A percentile compares a stretch with the other conserved stretches of the same genome.
These are phyloP conservation scores for Volucella bombylans DNA, from an alignment of 2,888 invertebrate species.

Conservation along the genomic window DNA sequence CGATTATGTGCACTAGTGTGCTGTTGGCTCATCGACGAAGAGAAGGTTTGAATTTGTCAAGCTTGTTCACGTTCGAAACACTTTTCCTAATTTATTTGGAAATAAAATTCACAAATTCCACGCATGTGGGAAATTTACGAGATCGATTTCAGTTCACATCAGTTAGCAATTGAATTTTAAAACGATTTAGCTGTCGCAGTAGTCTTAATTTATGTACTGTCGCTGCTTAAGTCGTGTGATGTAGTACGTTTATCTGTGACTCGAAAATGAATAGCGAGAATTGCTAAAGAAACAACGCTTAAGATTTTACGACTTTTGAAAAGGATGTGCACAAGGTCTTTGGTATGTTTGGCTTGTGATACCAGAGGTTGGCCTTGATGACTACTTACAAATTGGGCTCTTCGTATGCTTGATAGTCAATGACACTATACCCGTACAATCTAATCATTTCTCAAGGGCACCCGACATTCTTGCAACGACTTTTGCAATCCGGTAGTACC, in stretches of 20 bases:
- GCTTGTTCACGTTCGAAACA: conserved; percentile 55
- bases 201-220: conserved; percentile 63
- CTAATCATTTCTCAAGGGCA: too few relatives aligned
- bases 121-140: conserved; percentile 73
- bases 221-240: conserved; percentile 56
- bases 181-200: conserved; percentile 61
- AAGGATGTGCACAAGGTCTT: conserved; percentile 2
- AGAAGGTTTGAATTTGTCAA: conserved; percentile 53
- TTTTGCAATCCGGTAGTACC: too few relatives aligned
- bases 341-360: too few relatives aligned
- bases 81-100: conserved; percentile 64
- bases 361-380: not conserved
- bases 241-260: conserved; percentile 64
- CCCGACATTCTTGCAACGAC: too few relatives aligned
- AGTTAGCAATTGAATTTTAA: conserved; percentile 67
- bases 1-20: not conserved
- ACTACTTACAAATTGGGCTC: not conserved
- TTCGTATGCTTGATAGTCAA: too few relatives aligned
- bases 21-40: not conserved
- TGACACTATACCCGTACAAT: too few relatives aligned
- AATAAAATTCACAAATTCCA: conserved; percentile 68
- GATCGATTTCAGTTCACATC: conserved; percentile 72
- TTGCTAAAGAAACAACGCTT: conserved; percentile 7
- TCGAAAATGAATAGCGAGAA: conserved; percentile 57
- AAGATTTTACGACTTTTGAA: conserved; percentile 34